Conservation (phyloP, 2,113 vertebrate species). For the Hyperopisus bebe region DNA sequence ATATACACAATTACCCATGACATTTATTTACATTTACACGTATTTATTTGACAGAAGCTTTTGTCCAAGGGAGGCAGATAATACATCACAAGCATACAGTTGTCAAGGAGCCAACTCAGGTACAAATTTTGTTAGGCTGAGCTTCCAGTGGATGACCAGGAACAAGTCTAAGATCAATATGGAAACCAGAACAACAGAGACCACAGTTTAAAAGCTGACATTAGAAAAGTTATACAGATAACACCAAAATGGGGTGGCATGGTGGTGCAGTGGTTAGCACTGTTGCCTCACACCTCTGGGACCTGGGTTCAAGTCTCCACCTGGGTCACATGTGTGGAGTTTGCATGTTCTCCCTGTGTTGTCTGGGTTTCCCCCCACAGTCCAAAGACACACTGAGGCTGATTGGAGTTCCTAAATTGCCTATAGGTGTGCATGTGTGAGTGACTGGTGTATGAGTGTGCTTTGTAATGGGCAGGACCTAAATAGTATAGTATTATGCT, state of each 20-base stretch:
- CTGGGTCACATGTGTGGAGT: too few species aligned
- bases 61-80: background rate
- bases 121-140: background rate
- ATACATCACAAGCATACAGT: background rate
- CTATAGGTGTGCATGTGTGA: too few species aligned
- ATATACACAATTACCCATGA: background rate
- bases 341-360: too few species aligned
- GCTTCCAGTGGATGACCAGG: background rate
- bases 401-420: too few species aligned
- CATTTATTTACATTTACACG: background rate
- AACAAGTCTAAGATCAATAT: background rate
- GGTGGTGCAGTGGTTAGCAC: too few species aligned
- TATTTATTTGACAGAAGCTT: background rate
- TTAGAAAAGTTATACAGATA: background rate
- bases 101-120: background rate
- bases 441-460: too few species aligned
- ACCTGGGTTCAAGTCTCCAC: too few species aligned
- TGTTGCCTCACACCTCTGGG: too few species aligned
- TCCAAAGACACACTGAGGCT: too few species aligned
- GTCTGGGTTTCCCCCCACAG: too few species aligned
- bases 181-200: background rate
- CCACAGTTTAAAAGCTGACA: background rate
- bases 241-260: too few species aligned
- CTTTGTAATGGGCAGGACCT: too few species aligned
- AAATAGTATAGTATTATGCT: background rate